Evolutionary conservation across 2,113 vertebrate species (phyloP).

Genomic region (Phodopus roborovskii): DNA sequence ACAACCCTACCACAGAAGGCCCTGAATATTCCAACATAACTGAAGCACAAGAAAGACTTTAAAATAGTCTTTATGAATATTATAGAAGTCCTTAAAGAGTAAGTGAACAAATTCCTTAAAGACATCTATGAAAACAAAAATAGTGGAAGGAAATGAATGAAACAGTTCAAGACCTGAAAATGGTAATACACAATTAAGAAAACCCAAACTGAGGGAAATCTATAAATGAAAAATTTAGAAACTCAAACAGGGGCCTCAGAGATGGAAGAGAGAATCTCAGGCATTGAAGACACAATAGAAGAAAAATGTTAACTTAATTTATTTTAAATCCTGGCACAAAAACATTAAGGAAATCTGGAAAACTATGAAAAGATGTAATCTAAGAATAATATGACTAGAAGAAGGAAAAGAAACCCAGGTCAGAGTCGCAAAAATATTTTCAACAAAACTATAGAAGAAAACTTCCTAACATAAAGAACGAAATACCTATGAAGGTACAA

Average conservation of each 20-base stretch:
- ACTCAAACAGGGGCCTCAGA: neutral
- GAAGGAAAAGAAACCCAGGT: neutral
- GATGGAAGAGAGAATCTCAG: neutral
- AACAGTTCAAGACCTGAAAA: neutral
- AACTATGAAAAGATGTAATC: neutral
- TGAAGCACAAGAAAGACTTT: neutral
- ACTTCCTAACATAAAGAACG: neutral
- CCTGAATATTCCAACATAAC: neutral
- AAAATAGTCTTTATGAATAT: constrained; percentile 3
- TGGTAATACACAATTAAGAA: neutral
- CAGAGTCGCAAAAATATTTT: neutral
- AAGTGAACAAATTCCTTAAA: neutral
- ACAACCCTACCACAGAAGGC: neutral
- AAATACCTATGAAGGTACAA: neutral
- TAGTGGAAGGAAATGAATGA: neutral
- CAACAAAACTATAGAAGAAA: neutral
- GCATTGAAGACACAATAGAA: neutral
- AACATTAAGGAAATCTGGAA: neutral
- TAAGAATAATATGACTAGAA: neutral
- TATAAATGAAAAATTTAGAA: neutral
- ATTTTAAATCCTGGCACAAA: neutral
- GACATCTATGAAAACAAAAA: neutral
- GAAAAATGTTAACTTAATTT: neutral
- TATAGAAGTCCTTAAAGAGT: neutral
- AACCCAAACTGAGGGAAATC: neutral